Percentiles rank a stretch among this genome's conserved stretches.
phyloP scores from a whole-genome alignment of 1,140 invertebrate species.

The Antheraea mylitta region DNA sequence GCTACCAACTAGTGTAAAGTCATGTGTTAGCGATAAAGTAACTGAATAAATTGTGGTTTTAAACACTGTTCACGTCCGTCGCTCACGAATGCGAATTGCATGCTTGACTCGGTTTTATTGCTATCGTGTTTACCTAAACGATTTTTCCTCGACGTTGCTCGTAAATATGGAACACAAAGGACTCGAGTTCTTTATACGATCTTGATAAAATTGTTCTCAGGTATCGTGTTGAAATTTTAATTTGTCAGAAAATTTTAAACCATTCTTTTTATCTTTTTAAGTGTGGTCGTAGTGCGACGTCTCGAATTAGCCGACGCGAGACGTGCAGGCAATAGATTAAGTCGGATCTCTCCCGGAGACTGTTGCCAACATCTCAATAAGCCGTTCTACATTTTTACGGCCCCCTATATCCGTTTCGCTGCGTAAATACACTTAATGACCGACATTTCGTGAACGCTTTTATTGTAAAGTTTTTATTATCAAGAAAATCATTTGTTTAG shows the following conservation, averaged over 20 bases:
- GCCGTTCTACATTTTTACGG: slow-evolving; percentile 66
- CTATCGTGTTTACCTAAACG: slow-evolving; percentile 48
- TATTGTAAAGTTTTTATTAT: slow-evolving; percentile 76
- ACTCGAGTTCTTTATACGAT: slow-evolving; percentile 52
- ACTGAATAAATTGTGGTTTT: slow-evolving; percentile 52
- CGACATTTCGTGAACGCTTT: slow-evolving; percentile 71
- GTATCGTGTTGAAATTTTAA: slow-evolving; percentile 54
- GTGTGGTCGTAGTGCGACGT: slow-evolving; percentile 26
- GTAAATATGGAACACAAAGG: slow-evolving; percentile 59
- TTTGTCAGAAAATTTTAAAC: slow-evolving; percentile 51
- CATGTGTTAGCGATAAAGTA: slow-evolving; percentile 50
- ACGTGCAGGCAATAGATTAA: slow-evolving; percentile 51
- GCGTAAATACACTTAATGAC: slow-evolving; percentile 74
- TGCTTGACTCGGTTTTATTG: slow-evolving; percentile 50
- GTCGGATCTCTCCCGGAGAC: slow-evolving; percentile 36
- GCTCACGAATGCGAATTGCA: slow-evolving; percentile 44
- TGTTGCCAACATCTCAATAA: slow-evolving; percentile 69
- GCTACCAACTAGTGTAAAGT: slow-evolving; percentile 53
- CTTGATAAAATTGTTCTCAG: slow-evolving; percentile 53
- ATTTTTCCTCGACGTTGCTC: slow-evolving; percentile 47
- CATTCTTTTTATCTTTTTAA: slow-evolving; percentile 42
- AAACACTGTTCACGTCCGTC: slow-evolving; percentile 47
- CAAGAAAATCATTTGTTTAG: slow-evolving; percentile 72
- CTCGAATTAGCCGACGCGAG: slow-evolving; percentile 40
- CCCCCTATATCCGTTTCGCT: slow-evolving; percentile 68